These are phyloP conservation scores for Halichoerus grypus DNA, from an alignment of 2,113 vertebrate species.

Conservation along the genomic window DNA sequence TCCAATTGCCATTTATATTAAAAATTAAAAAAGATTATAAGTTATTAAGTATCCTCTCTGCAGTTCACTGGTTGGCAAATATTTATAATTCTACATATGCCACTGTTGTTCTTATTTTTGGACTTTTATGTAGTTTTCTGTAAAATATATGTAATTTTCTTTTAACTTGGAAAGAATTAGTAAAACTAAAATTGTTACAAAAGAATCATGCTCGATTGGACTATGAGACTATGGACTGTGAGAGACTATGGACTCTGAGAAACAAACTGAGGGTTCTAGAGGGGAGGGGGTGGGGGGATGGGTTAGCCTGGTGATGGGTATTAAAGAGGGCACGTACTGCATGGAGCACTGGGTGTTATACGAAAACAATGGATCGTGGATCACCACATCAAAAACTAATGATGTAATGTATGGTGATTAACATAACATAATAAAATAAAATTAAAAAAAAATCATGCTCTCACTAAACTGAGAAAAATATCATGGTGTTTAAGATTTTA, in stretches of 20 bases:
- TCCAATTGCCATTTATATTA: conserved; percentile 16
- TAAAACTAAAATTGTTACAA: conserved; percentile 13
- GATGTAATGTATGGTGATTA: too few relatives aligned
- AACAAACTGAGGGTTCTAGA: too few relatives aligned
- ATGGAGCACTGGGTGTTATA: too few relatives aligned
- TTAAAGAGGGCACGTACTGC: too few relatives aligned
- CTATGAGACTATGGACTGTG: too few relatives aligned
- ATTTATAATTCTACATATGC: neutral
- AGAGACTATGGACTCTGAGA: too few relatives aligned
- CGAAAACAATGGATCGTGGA: too few relatives aligned
- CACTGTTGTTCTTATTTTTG: neutral
- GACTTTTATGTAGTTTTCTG: neutral
- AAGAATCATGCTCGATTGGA: neutral
- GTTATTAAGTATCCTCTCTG: conserved; percentile 1
- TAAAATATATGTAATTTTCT: neutral
- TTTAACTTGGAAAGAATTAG: neutral
- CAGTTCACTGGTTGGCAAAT: neutral
- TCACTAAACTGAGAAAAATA: conserved; percentile 33
- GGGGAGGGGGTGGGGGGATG: too few relatives aligned
- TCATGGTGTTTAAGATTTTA: neutral
- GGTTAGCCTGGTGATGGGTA: too few relatives aligned
- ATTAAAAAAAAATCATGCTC: neutral
- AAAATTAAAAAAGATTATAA: neutral
- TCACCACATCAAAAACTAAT: too few relatives aligned
- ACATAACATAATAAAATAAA: too few relatives aligned